phyloP scores from a whole-genome alignment of 2,797 vertebrate genomes.

The Tarsius wallacei region DNA sequence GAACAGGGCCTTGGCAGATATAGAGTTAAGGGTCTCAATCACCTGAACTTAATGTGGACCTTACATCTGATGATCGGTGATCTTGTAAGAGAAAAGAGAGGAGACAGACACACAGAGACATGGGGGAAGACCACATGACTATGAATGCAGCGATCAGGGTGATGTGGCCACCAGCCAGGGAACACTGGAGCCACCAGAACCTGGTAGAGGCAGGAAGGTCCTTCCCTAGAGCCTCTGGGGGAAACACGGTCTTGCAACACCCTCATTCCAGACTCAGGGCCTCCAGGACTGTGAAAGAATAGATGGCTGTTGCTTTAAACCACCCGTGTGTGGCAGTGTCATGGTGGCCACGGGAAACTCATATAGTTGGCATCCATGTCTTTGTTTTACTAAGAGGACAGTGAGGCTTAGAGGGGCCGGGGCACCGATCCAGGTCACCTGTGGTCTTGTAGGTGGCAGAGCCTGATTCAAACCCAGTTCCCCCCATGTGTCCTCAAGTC shows the following conservation, averaged over 20 bases:
- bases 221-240: fast-evolving
- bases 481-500: fast-evolving
- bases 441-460: fast-evolving
- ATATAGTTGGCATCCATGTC: fast-evolving
- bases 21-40: fast-evolving
- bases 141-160: neutral
- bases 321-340: fast-evolving
- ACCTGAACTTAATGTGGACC: too few species aligned
- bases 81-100: neutral
- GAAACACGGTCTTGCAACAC: fast-evolving
- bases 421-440: neutral
- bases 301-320: fast-evolving
- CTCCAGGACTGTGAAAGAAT: too few species aligned
- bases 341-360: fast-evolving
- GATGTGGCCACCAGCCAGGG: neutral
- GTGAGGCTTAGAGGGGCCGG: too few species aligned
- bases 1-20: neutral
- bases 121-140: fast-evolving
- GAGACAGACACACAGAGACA: neutral
- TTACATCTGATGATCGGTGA: neutral
- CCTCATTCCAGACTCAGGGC: neutral
- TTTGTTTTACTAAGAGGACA: too few species aligned
- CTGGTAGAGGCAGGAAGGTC: neutral
- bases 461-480: fast-evolving
- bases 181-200: fast-evolving